phyloP scores from a whole-genome alignment of 2,113 vertebrate species.

The Nothocercus nigrocapillus region DNA sequence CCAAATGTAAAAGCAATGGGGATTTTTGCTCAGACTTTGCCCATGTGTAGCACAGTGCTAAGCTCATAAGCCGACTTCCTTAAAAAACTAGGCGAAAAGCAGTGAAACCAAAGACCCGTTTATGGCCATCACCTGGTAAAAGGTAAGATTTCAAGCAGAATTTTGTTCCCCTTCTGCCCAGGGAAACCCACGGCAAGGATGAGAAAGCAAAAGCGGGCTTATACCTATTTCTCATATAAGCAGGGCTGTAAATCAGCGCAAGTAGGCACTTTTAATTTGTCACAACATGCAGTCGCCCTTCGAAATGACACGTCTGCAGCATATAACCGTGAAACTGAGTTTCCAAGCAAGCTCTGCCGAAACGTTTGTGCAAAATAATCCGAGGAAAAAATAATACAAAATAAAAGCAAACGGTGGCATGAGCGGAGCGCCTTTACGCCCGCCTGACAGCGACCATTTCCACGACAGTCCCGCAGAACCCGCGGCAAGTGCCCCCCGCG shows the following conservation, averaged over 20 bases:
- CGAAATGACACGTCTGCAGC: fast-evolving
- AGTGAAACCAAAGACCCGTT: not conserved
- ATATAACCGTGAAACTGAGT: not conserved
- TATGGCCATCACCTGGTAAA: not conserved
- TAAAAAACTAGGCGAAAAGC: not conserved
- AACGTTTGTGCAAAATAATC: not conserved
- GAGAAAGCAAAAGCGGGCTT: not conserved
- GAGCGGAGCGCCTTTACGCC: too few species aligned
- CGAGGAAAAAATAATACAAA: not conserved
- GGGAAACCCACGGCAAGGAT: not conserved
- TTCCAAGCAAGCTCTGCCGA: not conserved
- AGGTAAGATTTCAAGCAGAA: not conserved
- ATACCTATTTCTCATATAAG: not conserved
- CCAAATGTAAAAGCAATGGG: not conserved
- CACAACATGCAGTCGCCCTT: not conserved
- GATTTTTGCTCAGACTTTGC: not conserved
- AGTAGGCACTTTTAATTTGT: not conserved
- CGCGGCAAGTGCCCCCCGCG: too few species aligned
- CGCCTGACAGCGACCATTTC: not conserved
- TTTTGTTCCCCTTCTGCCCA: not conserved
- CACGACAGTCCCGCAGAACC: not conserved
- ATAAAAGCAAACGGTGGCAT: too few species aligned
- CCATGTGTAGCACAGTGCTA: not conserved
- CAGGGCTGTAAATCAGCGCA: not conserved
- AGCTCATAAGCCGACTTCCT: not conserved